Evolutionary conservation across 2,797 vertebrate genomes (phyloP), one percentile per base, ranked within the genome.

Genomic region (Pipistrellus kuhlii): DNA sequence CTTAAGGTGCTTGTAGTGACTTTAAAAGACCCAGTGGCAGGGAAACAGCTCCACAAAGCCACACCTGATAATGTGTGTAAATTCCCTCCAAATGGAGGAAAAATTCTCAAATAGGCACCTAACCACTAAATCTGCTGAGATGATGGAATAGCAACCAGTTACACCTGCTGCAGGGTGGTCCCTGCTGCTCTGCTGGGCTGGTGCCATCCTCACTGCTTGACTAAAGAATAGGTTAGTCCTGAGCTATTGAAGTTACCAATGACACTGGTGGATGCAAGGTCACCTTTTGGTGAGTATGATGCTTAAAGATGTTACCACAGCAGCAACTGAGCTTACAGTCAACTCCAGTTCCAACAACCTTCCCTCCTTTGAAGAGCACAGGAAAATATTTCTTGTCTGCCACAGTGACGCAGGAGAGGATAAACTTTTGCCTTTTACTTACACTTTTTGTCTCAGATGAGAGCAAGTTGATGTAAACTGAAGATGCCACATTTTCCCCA

Each of bases 61-160:
- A 97, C 78, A 88, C 93, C 92, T 97, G 97, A 97, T 98, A 97
- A 97, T 97, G 98, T 94, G 57, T 97, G 97, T 96, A 98, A 97
- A 98, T 98, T 98, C 97, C 94, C 97, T 97, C 97, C 96, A 94
- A 97, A 95, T 71, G 27, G 46, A 93, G 53, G 46, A 41, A 94
- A 95, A 93, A 85, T 32, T 98, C 94, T 96, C 96, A 95, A 91
- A 98, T 98, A 95, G 88, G 98, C 96, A 96, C 72, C 93, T 97
- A 97, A 97, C 96, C 93, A 85, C 76, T 66, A 57, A 32, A 89
- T 94, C 97, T 96, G 94, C 97, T 90, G 23, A 83, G 92, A 96
- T 97, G 95, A 93, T 30, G 80, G 95, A 97, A 94, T 96, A 95
- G 93, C 97, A 97, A 96, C 96, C 94, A 96, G 94, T 96, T 95